Conservation (phyloP, 2,113 vertebrate species). For the Microtus ochrogaster region DNA sequence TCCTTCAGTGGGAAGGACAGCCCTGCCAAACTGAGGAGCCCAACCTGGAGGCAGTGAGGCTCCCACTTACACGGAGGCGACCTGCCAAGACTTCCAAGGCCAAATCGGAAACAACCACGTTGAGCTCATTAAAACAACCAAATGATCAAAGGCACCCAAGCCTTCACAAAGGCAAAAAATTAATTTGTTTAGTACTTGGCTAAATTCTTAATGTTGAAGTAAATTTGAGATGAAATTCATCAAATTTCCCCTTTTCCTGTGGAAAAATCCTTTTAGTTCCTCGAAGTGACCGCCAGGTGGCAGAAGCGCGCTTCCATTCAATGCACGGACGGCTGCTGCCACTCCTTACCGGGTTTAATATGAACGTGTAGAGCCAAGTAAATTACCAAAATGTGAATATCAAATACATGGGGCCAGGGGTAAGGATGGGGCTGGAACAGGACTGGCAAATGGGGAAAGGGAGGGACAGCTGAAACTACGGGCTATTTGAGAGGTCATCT, state of each 20-base stretch:
- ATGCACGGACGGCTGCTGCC: accelerated
- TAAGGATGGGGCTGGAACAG: not conserved
- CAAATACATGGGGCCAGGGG: not conserved
- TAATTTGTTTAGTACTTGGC: constrained; percentile 85
- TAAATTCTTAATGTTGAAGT: constrained; percentile 84
- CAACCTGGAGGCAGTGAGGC: constrained; percentile 84
- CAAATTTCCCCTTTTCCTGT: constrained; percentile 77
- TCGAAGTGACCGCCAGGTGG: constrained; percentile 82
- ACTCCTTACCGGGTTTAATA: not conserved
- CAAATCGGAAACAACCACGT: constrained; percentile 88
- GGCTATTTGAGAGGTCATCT: not conserved
- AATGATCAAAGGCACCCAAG: constrained; percentile 84
- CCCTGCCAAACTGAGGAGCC: constrained; percentile 86
- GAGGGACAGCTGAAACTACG: not conserved
- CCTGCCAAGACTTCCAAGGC: constrained; percentile 84
- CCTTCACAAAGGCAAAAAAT: constrained; percentile 79
- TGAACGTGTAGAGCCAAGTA: not conserved
- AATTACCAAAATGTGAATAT: not conserved
- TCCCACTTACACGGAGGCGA: constrained; percentile 78
- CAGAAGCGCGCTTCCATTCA: constrained; percentile 80
- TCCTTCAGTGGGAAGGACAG: constrained; percentile 86
- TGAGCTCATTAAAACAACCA: constrained; percentile 85
- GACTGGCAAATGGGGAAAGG: not conserved
- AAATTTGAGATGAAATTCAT: constrained; percentile 84
- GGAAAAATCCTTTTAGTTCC: constrained; percentile 80